A percentile compares a stretch with the other conserved stretches of the same genome.
These are phyloP conservation scores for Drosophila ananassae DNA, from an alignment of 1,140 invertebrate genomes.

Conservation along the genomic window DNA sequence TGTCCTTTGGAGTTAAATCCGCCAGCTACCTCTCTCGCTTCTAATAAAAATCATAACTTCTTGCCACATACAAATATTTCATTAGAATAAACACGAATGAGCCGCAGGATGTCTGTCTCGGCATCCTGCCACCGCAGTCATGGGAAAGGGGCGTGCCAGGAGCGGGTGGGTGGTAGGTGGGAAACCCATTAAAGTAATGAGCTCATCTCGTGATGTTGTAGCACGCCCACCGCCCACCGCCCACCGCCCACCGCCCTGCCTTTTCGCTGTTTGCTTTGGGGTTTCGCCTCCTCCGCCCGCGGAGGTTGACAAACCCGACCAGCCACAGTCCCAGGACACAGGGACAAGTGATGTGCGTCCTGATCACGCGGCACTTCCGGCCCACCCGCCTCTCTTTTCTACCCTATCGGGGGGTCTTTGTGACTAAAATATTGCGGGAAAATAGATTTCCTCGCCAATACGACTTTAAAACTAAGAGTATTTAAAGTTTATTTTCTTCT, in stretches of 20 bases:
- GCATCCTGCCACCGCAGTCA: slow-evolving; percentile 8
- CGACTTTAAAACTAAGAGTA: not conserved
- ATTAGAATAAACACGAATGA: slow-evolving; percentile 51
- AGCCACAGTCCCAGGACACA: slow-evolving; percentile 2
- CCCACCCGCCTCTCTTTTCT: slow-evolving; percentile 7
- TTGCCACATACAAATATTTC: slow-evolving; percentile 47
- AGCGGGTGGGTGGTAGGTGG: slow-evolving; percentile 19
- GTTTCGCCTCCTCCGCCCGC: slow-evolving; percentile 11
- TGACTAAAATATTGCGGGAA: not conserved
- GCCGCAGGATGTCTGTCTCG: slow-evolving; percentile 30
- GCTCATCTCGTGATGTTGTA: slow-evolving; percentile 64
- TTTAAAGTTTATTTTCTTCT: not conserved
- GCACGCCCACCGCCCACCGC: slow-evolving; percentile 18
- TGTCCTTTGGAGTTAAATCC: slow-evolving; percentile 23
- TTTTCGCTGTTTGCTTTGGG: slow-evolving; percentile 37
- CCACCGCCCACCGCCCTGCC: slow-evolving; percentile 25
- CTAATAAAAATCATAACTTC: slow-evolving; percentile 53
- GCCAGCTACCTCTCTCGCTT: slow-evolving; percentile 28
- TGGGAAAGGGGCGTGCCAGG: slow-evolving; percentile 1
- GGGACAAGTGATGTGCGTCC: slow-evolving; percentile 8
- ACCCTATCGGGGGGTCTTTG: not conserved
- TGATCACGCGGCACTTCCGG: slow-evolving; percentile 69
- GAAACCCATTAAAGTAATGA: slow-evolving; percentile 78
- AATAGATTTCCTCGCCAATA: not conserved
- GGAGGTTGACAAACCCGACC: slow-evolving; percentile 70